Evolutionary conservation across 2,797 vertebrate genomes (phyloP), one percentile per base, ranked within the genome.

Genomic region (Spondyliosoma cantharus): DNA sequence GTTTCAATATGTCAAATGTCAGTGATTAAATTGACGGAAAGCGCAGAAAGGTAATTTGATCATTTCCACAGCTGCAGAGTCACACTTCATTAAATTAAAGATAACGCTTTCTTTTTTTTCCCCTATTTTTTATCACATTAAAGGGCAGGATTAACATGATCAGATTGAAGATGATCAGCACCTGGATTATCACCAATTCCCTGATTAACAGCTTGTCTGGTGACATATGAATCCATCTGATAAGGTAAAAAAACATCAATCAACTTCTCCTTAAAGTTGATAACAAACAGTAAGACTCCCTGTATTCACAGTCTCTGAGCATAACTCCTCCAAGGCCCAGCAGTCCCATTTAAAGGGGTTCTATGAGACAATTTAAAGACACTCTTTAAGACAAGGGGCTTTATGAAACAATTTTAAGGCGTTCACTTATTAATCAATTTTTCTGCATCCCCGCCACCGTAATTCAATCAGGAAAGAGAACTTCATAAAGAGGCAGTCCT

Each of bases 111-210:
- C 8, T 37, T 37, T 37, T 37, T 37, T 37, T 37, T 29, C 5
- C 3, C 7, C 32, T 37, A 8, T 9, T 37, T 37, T 7, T 37
- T 9, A 37, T 37, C 37, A 8, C 9, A 37, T 37, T 37, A 37
- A 37, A 37, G 37, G 37, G 37, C 37, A 37, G 37, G 37, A 37
- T 48, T 69, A 72, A 57, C 22, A 43, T 22, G 20, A 25, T 59
- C 1, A 65, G 5, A 52, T 22, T 57, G 6, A 59, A 42, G 53
- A 15, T 70, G 12, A 78, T 43, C 29, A 64, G 22, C 6, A 37
- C 46, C 48, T 69, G 64, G n/a, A 77, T 77, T 61, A 57, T 70
- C 2, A 20, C 22, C 29, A 20, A 49, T 42, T 61, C 19, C 48
- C 17, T 60, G 17, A 74, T 4, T 54, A 57, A 48, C 57, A 63